phyloP scores from a whole-genome alignment of 1,140 invertebrate genomes.

The Drosophila navojoa region DNA sequence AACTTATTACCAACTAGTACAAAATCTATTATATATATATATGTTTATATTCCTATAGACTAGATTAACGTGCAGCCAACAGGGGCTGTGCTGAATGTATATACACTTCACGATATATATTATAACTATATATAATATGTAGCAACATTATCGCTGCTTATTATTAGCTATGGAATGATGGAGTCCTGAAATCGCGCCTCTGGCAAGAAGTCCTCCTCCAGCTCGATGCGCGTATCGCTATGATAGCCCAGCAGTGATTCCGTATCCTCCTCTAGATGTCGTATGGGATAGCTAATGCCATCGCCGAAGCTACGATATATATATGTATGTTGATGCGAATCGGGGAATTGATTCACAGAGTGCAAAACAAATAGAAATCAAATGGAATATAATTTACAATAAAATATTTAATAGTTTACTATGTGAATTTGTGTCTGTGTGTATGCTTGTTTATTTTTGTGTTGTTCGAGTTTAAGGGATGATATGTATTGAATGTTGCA shows the following conservation, averaged over 20 bases:
- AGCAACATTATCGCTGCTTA: constrained; percentile 77
- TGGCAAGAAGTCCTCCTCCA: constrained; percentile 78
- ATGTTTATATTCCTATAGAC: constrained; percentile 1
- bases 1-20: constrained; percentile 37
- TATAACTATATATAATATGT: constrained; percentile 71
- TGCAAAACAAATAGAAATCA: constrained; percentile 47
- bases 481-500: neutral
- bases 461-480: neutral
- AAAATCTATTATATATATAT: constrained; percentile 25
- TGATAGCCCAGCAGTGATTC: constrained; percentile 88
- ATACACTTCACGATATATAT: no score
- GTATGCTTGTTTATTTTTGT: constrained; percentile 9
- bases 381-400: constrained; percentile 4
- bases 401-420: constrained; percentile 2
- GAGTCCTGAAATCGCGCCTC: constrained; percentile 75
- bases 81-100: constrained; percentile 1
- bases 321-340: constrained; percentile 45
- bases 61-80: constrained; percentile 3
- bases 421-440: constrained; percentile 7
- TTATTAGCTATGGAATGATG: constrained; percentile 80
- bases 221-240: constrained; percentile 85
- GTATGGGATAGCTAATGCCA: constrained; percentile 93
- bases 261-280: constrained; percentile 91
- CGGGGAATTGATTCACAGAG: constrained; percentile 65
- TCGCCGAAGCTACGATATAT: constrained; percentile 90